Evolutionary conservation across 1,140 invertebrate genomes (phyloP), one percentile per base, ranked within the genome.

Genomic region (Glossosoma conforme): DNA sequence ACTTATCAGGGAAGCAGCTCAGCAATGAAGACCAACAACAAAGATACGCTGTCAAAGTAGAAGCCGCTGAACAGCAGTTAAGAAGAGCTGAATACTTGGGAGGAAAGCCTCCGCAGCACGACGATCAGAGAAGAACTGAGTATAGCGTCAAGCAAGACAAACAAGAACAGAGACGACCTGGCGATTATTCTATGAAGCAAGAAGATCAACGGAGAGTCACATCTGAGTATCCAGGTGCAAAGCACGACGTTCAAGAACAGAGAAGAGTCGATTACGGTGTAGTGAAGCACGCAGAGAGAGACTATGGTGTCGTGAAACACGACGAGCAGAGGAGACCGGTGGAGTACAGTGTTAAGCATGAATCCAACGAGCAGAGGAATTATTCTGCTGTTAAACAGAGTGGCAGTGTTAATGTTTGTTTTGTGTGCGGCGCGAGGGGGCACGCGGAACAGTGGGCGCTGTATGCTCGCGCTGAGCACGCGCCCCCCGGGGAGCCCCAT

Each of bases 361-460:
- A 37, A n/a, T 6, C 11, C 15, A 37, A 8, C 6, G 15, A 37
- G 6, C 11, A 14, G 11, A 6, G 35, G 35, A 14, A 37, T 37
- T 37, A 37, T 37, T 17, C 35, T 14, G 8, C 8, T 6, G 14
- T 8, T 8, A 8, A 5, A 6, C 17, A 14, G 20, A 4, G 4
- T 8, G 20, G 14, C 13, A 6, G 6, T 4, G 13, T 43, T 6
- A 64, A 69, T 19, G 67, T 86, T 45, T 94, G 91, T 74, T 93
- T 90, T 71, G 89, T 93, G 11, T 94, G 91, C 72, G 89, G 90
- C 20, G 85, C 83, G 45, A 71, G 77, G 13, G 80, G 82, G 51
- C 84, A 86, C 61, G 75, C 77, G 30, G 85, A 88, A 40, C 79
- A 81, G 55, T 85, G 80, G 66, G 79, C 79, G 61, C 63, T 91